These are phyloP conservation scores for Smittia sp. DNA, from an alignment of 2,888 invertebrate species.

Conservation along the genomic window DNA sequence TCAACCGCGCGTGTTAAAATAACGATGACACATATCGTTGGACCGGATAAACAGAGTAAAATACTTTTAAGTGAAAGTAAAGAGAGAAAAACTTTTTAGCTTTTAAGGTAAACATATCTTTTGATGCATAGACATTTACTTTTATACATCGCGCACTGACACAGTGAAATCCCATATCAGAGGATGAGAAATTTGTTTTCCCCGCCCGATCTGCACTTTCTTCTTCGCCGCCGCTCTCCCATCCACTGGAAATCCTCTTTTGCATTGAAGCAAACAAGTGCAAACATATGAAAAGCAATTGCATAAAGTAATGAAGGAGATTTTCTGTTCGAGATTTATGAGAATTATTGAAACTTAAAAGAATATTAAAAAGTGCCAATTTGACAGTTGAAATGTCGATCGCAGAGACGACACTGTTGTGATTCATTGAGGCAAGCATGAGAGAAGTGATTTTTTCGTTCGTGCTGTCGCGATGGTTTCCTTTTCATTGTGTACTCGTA, in stretches of 20 bases:
- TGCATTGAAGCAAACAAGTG: neutral
- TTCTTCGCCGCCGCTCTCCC: neutral
- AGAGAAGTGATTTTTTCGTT: neutral
- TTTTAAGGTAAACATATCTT: constrained; percentile 20
- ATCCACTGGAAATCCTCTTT: neutral
- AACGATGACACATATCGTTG: constrained; percentile 34
- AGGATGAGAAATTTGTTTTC: constrained; percentile 9
- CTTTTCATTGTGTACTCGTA: neutral
- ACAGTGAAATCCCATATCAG: constrained; percentile 15
- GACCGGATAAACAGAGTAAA: constrained; percentile 33
- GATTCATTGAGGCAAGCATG: neutral
- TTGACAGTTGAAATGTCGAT: constrained; percentile 12
- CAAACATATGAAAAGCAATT: neutral
- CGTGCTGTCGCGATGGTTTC: neutral
- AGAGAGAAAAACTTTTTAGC: constrained; percentile 15
- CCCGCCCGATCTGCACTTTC: neutral
- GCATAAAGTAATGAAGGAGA: neutral
- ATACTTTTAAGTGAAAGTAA: neutral
- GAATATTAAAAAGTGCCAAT: constrained; percentile 24
- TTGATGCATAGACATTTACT: constrained; percentile 15
- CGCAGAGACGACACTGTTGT: neutral
- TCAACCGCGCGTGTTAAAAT: constrained; percentile 8
- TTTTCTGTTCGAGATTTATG: neutral
- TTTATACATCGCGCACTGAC: neutral
- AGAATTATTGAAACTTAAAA: neutral